These are phyloP conservation scores for Eurystomus glaucurus DNA, from an alignment of 2,797 vertebrate species.

Conservation along the genomic window DNA sequence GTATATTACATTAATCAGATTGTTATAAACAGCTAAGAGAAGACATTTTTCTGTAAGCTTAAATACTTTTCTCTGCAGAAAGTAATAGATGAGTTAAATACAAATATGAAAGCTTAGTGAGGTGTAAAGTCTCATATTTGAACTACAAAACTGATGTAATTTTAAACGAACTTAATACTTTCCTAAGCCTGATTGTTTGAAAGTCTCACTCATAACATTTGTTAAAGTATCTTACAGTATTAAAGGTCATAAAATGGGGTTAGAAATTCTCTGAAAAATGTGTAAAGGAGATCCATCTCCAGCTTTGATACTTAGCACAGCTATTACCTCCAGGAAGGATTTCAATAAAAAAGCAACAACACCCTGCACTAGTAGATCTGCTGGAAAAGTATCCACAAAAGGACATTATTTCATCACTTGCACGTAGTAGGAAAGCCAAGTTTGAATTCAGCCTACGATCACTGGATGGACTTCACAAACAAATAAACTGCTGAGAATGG, in stretches of 20 bases:
- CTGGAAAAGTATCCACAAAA: neutral
- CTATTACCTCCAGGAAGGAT: neutral
- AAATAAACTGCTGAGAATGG: conserved; percentile 36
- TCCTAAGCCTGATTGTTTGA: conserved; percentile 33
- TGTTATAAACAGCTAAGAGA: conserved; percentile 47
- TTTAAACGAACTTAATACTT: conserved; percentile 65
- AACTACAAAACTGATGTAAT: conserved; percentile 6
- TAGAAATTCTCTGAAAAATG: conserved; percentile 7
- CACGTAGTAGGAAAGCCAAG: neutral
- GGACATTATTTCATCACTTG: neutral
- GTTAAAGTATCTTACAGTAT: neutral
- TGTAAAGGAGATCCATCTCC: neutral
- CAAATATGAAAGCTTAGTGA: conserved; percentile 30
- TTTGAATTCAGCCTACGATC: neutral
- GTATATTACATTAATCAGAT: conserved; percentile 62
- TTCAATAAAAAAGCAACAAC: conserved; percentile 8
- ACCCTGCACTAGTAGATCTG: neutral
- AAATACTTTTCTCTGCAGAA: conserved; percentile 33
- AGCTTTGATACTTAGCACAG: neutral
- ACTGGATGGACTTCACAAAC: neutral
- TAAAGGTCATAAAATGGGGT: conserved; percentile 8
- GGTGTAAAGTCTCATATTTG: conserved; percentile 3
- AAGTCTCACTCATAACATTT: conserved; percentile 45
- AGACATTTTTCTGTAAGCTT: conserved; percentile 40
- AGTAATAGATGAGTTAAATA: conserved; percentile 11